A percentile compares a stretch with the other conserved stretches of the same genome.
Conservation (phyloP, 2,797 vertebrate species). For the Bufotes viridis region DNA sequence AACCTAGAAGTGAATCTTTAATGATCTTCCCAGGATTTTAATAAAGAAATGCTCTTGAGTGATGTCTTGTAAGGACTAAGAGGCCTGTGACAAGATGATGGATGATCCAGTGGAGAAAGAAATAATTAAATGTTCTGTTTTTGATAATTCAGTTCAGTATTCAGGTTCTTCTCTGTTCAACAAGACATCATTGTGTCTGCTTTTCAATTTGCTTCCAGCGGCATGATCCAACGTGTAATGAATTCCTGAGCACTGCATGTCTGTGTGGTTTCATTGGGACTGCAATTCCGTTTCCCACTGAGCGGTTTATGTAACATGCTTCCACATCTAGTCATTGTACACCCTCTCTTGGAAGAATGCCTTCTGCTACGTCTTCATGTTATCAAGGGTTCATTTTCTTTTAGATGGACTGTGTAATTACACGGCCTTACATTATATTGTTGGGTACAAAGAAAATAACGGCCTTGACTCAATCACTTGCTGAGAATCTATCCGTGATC, state of each 20-base stretch:
- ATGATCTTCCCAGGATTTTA: conserved; percentile 36
- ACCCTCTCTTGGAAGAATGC: neutral
- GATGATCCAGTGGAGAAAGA: conserved; percentile 25
- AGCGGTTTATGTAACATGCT: conserved; percentile 51
- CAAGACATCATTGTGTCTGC: conserved; percentile 50
- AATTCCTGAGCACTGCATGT: conserved; percentile 59
- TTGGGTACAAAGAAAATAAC: neutral
- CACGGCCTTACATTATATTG: neutral
- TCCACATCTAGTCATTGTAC: conserved; percentile 43
- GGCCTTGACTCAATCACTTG: neutral
- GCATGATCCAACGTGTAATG: conserved; percentile 54
- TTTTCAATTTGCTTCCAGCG: conserved; percentile 61
- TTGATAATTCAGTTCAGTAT: conserved; percentile 44
- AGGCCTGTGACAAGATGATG: conserved; percentile 33
- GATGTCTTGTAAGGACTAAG: conserved; percentile 29
- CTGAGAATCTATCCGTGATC: neutral
- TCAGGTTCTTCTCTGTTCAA: conserved; percentile 50
- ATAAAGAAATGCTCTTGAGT: conserved; percentile 34
- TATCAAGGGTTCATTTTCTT: conserved; percentile 2
- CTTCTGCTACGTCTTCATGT: conserved; percentile 7
- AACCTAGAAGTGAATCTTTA: conserved; percentile 13
- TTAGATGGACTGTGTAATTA: neutral
- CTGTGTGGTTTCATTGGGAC: conserved; percentile 44
- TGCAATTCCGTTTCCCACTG: conserved; percentile 54
- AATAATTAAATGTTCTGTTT: conserved; percentile 48